These are phyloP conservation scores for Lycaena phlaeas DNA, from an alignment of 2,888 invertebrate species.

Conservation along the genomic window DNA sequence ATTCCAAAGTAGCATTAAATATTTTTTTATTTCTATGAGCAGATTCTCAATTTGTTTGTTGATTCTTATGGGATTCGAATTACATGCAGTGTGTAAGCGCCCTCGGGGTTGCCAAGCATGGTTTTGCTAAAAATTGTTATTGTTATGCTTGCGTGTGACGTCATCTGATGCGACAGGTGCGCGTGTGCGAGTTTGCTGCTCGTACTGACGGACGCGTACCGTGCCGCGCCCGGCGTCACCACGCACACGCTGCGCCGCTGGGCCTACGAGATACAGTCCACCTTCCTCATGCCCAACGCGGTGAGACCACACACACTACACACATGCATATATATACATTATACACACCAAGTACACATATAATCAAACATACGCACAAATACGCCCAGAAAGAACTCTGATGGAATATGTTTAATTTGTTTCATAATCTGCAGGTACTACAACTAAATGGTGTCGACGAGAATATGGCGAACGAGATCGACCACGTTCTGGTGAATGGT, in stretches of 20 bases:
- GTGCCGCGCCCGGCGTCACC: conserved; percentile 71
- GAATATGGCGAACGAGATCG: conserved; percentile 90
- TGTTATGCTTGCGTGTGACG: too few species aligned
- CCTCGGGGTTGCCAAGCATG: too few species aligned
- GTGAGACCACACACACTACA: too few species aligned
- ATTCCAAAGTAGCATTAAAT: too few species aligned
- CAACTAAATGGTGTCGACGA: conserved; percentile 87
- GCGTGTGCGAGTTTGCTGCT: conserved; percentile 78
- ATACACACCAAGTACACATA: background rate
- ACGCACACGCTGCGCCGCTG: conserved; percentile 95
- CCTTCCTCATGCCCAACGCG: conserved; percentile 92
- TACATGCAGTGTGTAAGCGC: too few species aligned
- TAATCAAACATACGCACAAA: background rate
- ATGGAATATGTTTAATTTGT: background rate
- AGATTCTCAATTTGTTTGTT: too few species aligned
- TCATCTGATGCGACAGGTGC: conserved; percentile 43
- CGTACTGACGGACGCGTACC: conserved; percentile 92
- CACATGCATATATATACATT: too few species aligned
- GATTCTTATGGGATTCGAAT: too few species aligned
- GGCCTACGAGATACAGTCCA: conserved; percentile 99
- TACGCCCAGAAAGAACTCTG: too few species aligned
- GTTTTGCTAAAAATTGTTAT: too few species aligned
- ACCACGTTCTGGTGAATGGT: conserved; percentile 84
- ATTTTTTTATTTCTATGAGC: too few species aligned
- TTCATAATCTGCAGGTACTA: conserved; percentile 77